Conservation (phyloP, 1,140 invertebrate species). For the Sinonovacula constricta region DNA sequence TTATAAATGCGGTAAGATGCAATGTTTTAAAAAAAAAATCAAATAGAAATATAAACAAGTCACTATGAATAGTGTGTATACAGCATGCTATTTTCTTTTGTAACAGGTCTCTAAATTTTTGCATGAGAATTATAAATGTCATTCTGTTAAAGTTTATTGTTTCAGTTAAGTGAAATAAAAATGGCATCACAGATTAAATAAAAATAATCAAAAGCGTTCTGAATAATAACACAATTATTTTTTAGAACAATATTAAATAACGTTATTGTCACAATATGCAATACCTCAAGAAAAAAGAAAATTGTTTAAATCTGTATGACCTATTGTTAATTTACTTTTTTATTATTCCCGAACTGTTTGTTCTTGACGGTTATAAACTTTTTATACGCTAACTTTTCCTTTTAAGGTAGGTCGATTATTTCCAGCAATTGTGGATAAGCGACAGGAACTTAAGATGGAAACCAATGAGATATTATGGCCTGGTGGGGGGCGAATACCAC, state of each 20-base stretch:
- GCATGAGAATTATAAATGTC: no score
- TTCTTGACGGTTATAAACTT: neutral
- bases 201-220: no score
- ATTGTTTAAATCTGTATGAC: neutral
- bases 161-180: no score
- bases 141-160: no score
- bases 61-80: no score
- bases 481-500: conserved; percentile 94
- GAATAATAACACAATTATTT: neutral
- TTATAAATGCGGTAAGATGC: no score
- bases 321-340: neutral
- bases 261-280: neutral
- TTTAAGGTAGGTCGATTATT: conserved; percentile 37
- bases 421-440: conserved; percentile 12
- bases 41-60: no score
- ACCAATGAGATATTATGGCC: conserved; percentile 99
- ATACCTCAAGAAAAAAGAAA: neutral
- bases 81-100: no score
- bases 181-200: no score
- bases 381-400: neutral
- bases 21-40: no score
- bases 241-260: neutral
- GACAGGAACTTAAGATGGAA: conserved; percentile 34
- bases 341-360: neutral
- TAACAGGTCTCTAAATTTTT: no score